A percentile compares a stretch with the other conserved stretches of the same genome.
Evolutionary conservation across 2,888 invertebrate species (phyloP).

Genomic region (Uloborus plumipes): DNA sequence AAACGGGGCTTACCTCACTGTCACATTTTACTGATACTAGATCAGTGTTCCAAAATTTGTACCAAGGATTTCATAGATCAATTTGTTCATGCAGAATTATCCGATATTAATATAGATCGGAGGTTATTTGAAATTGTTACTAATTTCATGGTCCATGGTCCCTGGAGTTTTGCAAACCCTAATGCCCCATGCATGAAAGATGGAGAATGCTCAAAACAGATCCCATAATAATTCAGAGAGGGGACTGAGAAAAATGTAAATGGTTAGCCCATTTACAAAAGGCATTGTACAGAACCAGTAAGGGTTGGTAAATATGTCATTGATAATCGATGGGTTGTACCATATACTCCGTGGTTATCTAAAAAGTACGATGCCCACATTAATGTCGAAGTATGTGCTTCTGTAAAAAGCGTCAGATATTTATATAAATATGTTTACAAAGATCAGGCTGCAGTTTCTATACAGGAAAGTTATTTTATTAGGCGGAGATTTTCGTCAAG

Average conservation of each 20-base stretch:
- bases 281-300: slow-evolving; percentile 36
- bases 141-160: slow-evolving; percentile 69
- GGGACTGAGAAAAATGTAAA: slow-evolving; percentile 68
- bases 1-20: slow-evolving; percentile 69
- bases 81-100: slow-evolving; percentile 70
- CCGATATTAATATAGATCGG: slow-evolving; percentile 68
- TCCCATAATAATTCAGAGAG: slow-evolving; percentile 67
- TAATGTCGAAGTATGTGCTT: slow-evolving; percentile 10
- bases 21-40: slow-evolving; percentile 57
- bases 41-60: slow-evolving; percentile 54
- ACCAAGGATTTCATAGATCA: slow-evolving; percentile 68
- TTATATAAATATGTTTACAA: slow-evolving; percentile 26
- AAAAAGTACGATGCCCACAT: slow-evolving; percentile 17
- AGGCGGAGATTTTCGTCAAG: too few species aligned
- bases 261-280: slow-evolving; percentile 69
- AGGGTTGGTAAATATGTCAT: background rate
- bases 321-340: slow-evolving; percentile 11
- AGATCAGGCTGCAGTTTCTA: slow-evolving; percentile 1
- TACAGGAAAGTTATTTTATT: too few species aligned
- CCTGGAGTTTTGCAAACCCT: slow-evolving; percentile 61
- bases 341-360: background rate
- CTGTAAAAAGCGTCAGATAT: slow-evolving; percentile 5
- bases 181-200: slow-evolving; percentile 54
- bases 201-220: slow-evolving; percentile 65
- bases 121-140: slow-evolving; percentile 69